These are phyloP conservation scores for Acanthoscelides obtectus DNA, from an alignment of 2,888 invertebrate genomes.

Conservation along the genomic window DNA sequence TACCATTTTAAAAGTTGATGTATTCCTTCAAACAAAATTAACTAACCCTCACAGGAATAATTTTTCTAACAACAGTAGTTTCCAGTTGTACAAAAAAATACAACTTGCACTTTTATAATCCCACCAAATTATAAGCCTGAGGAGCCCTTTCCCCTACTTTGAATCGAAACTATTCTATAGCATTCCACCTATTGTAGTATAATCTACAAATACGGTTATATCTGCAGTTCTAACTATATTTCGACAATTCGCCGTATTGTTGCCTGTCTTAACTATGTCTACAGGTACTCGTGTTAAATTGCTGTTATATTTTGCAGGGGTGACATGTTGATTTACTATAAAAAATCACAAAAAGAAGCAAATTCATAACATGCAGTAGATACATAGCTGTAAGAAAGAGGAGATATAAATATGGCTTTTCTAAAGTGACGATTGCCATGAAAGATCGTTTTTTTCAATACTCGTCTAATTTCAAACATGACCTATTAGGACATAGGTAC, in stretches of 20 bases:
- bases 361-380: not conserved
- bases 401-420: not conserved
- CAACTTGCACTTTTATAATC: too few species aligned
- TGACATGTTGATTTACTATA: slow-evolving; percentile 40
- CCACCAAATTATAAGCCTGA: not conserved
- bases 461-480: too few species aligned
- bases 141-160: not conserved
- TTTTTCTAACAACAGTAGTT: too few species aligned
- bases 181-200: not conserved
- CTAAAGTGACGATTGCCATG: too few species aligned
- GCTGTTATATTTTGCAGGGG: slow-evolving; percentile 32
- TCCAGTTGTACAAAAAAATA: too few species aligned
- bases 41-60: too few species aligned
- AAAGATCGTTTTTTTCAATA: too few species aligned
- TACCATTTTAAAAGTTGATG: too few species aligned
- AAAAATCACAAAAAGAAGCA: slow-evolving; percentile 18
- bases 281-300: slow-evolving; percentile 2
- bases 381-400: not conserved
- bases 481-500: too few species aligned
- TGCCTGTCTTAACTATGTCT: not conserved
- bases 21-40: too few species aligned
- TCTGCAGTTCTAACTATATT: not conserved
- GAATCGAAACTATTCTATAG: not conserved
- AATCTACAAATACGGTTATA: not conserved
- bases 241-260: not conserved